Base-by-base conservation (phyloP, 2,113 vertebrate species). In the Paracanthobrama guichenoti region DNA sequence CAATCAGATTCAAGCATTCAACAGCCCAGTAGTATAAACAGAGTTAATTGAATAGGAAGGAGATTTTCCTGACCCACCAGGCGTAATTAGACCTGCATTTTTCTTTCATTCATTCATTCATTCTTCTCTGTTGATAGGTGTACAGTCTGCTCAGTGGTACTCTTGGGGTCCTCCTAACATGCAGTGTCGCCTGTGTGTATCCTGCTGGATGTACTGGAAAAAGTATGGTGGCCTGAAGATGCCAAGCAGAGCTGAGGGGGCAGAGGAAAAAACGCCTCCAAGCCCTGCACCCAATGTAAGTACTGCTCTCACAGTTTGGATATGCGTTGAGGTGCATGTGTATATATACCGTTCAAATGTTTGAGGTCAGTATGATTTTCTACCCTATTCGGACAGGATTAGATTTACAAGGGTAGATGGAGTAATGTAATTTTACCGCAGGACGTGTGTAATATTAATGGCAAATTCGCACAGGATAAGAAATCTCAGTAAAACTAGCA, bases 161-260 rank as follows among this genome's bases (percentile, higher is more conserved):
- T 99, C 97, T 12, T 99, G 98, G 98, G 98, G 98, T n/a, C 98
- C 98, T 81, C 97, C 97, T 3, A 99, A 97, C 91, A 99, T 99
- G 98, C 98, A 98, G 0, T 99, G 98, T 89, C 96, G 97, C 84
- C 91, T 99, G 88, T 99, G 98, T 83, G 96, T 97, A 22, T 96
- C 96, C 88, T 99, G 98, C 91, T 99, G 98, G 97, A 96, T 97
- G 91, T 99, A 99, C 88, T 99, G 98, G 98, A 99, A 99, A 94
- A 99, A 99, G 91, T 99, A 99, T 0, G 97, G 97, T 64, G 97
- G 98, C 82, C 93, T 99, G 89, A 99, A 99, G 94, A 98, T 98
- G 98, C 98, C 97, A 14, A 98, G 97, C 86, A 94, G 97, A 90
- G 96, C 96, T 55, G 97, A 98, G 72, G 97, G 28, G 13, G 91